Base-by-base conservation (phyloP, 2,888 invertebrate genomes). In the Campopleginae sp. region DNA sequence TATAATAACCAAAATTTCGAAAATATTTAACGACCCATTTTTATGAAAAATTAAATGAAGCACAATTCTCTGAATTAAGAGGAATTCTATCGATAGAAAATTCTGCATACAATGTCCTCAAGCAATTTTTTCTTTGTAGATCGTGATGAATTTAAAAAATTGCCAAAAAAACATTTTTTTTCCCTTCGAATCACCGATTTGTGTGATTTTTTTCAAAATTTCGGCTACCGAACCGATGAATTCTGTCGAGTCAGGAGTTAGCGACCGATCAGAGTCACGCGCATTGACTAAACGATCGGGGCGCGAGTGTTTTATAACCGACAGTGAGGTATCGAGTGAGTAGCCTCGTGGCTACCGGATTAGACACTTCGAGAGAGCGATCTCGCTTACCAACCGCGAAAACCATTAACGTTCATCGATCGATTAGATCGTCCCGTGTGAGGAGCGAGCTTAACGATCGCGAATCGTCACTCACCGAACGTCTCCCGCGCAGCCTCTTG, bases 401-500 rank as follows among this genome's bases (percentile, higher is more conserved):
- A n/a, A 75, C 46, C 74, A 74, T 81, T 77, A 80, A 80, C 80
- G 81, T 78, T 79, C 51, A 54, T 19, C 70, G 74, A 81, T 81
- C 84, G 78, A 81, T 85, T 74, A 65, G 84, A 85, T 81, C 78
- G 74, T 63, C 31, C 44, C 71, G 42, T 68, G 74, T 27, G 74
- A 78, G 81, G 78, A 72, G 33, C 58, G 58, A 78, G 68, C 68
- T 81, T 78, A 81, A 81, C 81, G 84, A 85, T 85, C 68, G 65
- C 61, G 42, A 81, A 81, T 81, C 74, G 72, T 72, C 77, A 42
- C 46, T 77, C 76, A 58, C 74, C 42, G 83, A 46, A 58, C 58
- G 44, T 48, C n/a, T n/a, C n/a, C n/a, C n/a, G n/a, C 54, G 51
- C 77, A 65, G 77, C 74, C 77, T 77, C 72, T 77, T 51, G 72